Evolutionary conservation across 2,797 vertebrate species (phyloP), one percentile per base, ranked within the genome.

Genomic region (Notolabrus celidotus): DNA sequence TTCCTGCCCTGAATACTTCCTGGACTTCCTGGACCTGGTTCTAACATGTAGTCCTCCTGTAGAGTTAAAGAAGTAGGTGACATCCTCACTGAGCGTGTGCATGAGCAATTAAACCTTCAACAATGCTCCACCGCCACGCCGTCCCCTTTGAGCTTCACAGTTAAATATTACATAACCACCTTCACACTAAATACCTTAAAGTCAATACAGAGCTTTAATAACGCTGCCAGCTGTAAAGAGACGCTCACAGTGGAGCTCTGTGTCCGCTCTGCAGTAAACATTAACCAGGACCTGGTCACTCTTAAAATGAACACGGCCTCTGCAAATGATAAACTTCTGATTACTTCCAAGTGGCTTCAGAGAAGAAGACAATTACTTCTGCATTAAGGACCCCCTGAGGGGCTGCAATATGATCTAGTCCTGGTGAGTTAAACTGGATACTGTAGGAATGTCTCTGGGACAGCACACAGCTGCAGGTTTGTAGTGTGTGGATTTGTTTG

Each of bases 281-380:
- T 92, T 91, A 90, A 90, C 87, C 74, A 80, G 71, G 54, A 89
- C 82, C 34, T 56, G 43, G 31, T 31, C 49, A 19, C 47, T 62
- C 61, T 29, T 60, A 52, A 63, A 56, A 47, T 36, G 33, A 74
- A 50, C 60, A 71, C 47, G 41, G 38, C 45, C 53, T 78, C 74
- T 51, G 67, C 31, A 10, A 86, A 83, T 75, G 65, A 86, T 76
- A 82, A 76, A 90, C 80, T 54, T 57, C 70, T 62, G 67, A 77
- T 67, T 82, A 41, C 58, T 67, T 74, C 59, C 57, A 67, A 79
- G 72, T 63, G 31, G 74, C 39, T 45, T 80, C 77, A 68, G 73
- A 73, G 58, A 71, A 70, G 60, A 72, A 87, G 79, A 90, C 84
- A 85, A 86, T 91, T 87, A 86, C 71, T 90, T 91, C 82, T 84